phyloP scores from a whole-genome alignment of 2,888 invertebrate species.

The Prosapia bicincta region DNA sequence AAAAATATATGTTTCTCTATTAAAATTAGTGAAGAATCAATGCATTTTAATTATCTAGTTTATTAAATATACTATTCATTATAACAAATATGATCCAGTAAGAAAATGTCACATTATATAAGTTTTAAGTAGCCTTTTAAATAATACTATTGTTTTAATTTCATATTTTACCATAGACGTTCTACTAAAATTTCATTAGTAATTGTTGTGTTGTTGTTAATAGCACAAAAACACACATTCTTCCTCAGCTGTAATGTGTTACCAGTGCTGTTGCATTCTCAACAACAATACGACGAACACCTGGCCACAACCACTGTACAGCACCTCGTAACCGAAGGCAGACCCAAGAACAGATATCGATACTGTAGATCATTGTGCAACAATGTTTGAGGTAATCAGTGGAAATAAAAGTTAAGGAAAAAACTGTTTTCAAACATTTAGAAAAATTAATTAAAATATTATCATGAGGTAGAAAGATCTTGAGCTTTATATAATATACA shows the following conservation, averaged over 20 bases:
- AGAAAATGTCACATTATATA: no score
- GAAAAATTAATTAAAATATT: no score
- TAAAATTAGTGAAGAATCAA: no score
- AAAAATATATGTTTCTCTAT: no score
- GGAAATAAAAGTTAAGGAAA: constrained; percentile 37
- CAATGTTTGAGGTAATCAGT: constrained; percentile 73
- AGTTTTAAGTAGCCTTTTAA: no score
- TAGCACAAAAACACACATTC: not conserved
- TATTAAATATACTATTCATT: no score
- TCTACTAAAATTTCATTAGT: not conserved
- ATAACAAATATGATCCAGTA: no score
- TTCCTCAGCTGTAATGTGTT: constrained; percentile 24
- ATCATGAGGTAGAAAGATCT: no score
- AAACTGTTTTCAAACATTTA: no score
- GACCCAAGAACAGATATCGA: constrained; percentile 69
- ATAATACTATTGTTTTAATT: not conserved
- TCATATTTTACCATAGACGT: not conserved
- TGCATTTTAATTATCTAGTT: no score
- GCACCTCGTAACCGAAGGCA: constrained; percentile 55
- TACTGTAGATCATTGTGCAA: constrained; percentile 52
- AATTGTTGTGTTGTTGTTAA: not conserved
- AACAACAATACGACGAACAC: constrained; percentile 35
- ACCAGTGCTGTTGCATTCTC: constrained; percentile 36
- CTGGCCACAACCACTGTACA: constrained; percentile 54
- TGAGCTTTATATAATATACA: no score